Percentiles rank a stretch among this genome's conserved stretches.
Conservation (phyloP, 2,113 vertebrate species). For the Albula glossodonta region DNA sequence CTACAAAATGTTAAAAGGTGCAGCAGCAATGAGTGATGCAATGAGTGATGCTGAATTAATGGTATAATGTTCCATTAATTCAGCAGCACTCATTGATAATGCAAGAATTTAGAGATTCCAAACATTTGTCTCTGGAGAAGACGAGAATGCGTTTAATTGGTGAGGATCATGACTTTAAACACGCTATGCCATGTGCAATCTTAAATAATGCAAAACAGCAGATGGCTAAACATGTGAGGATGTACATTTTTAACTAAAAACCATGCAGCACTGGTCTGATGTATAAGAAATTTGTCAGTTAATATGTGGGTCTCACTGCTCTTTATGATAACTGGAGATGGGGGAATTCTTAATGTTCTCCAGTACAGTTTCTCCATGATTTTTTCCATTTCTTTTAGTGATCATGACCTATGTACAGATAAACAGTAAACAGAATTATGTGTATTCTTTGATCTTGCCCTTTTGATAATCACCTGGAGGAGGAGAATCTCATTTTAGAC, state of each 20-base stretch:
- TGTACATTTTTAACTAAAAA: not conserved
- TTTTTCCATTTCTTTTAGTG: not conserved
- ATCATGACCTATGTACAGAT: not conserved
- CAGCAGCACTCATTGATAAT: not conserved
- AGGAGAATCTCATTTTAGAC: too few species aligned
- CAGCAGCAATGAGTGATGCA: not conserved
- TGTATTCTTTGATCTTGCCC: too few species aligned
- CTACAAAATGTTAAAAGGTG: constrained; percentile 14
- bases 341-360: not conserved
- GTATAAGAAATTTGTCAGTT: not conserved
- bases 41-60: too few species aligned
- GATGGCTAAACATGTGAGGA: constrained; percentile 48
- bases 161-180: constrained; percentile 8
- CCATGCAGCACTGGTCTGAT: not conserved
- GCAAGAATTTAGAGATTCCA: constrained; percentile 4
- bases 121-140: constrained; percentile 6
- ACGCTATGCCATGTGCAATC: constrained; percentile 52
- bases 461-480: too few species aligned
- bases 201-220: constrained; percentile 67
- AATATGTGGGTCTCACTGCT: not conserved
- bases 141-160: not conserved
- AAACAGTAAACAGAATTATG: too few species aligned
- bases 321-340: not conserved
- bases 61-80: constrained; percentile 4
- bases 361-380: not conserved